Base-by-base conservation (phyloP, 2,888 invertebrate species). In the Xiphydria camelus region DNA sequence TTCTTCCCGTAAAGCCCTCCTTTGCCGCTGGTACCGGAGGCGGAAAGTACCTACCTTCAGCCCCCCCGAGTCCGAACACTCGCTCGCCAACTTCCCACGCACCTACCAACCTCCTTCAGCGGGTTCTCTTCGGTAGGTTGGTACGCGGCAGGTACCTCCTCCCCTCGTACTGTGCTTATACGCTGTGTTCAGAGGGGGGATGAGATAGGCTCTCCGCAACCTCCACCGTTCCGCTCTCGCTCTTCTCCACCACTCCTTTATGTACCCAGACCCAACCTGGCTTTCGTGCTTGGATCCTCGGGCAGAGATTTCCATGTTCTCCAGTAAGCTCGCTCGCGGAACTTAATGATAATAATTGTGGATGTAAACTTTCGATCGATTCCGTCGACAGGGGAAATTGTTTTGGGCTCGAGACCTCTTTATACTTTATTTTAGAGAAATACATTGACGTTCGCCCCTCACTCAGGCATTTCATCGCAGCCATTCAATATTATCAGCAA, bases 1-100 rank as follows among this genome's bases (percentile, higher is more conserved):
- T 61, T 59, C 60, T 60, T 61, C 56, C 53, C 47, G 55, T 51
- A 51, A 56, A 58, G 49, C 52, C 51, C 53, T 51, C 52, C 55
- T 53, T 50, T 49, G 33, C 39, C 40, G 22, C 39, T 44, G 48
- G 53, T 48, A 59, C 53, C 52, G 54, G 49, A 55, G 57, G 53
- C 52, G 58, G 57, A 59, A 52, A 59, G 55, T 64, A 61, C 53
- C 57, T 54, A 56, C 59, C 51, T 53, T 53, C 50, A 47, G 55
- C 51, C 51, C 58, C n/a, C 47, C 53, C 49, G 46, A 61, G 59
- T 47, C 58, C 56, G 51, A 64, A 60, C 60, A 59, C 50, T 44
- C 39, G 26, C 40, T 47, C 50, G 45, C 55, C 41, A 55, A 56
- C 53, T 51, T 49, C 53, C 47, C 32, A 44, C 37, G 45, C 42